These are phyloP conservation scores for Sprattus sprattus DNA, from an alignment of 2,113 vertebrate species.

Conservation along the genomic window DNA sequence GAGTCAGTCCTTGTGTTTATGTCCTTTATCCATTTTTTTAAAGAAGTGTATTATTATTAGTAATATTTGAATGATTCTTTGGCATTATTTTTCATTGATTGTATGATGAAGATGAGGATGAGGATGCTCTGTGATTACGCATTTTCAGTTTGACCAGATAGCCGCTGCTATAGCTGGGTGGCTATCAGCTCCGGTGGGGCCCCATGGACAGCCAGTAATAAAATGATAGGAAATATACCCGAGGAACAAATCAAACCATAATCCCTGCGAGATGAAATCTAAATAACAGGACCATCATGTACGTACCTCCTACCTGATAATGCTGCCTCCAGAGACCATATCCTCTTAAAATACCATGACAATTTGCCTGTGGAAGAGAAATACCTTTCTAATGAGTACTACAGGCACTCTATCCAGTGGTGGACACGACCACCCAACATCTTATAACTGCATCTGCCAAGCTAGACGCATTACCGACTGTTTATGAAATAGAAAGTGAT, in stretches of 20 bases:
- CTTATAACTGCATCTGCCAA: slow-evolving; percentile 49
- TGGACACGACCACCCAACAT: slow-evolving; percentile 16
- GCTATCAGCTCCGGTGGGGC: neutral
- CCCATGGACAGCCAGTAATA: neutral
- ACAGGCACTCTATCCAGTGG: slow-evolving; percentile 30
- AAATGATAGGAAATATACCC: neutral
- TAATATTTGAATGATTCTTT: neutral
- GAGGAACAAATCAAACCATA: slow-evolving; percentile 30
- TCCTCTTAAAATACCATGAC: slow-evolving; percentile 36
- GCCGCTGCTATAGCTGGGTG: neutral
- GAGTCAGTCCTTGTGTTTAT: neutral
- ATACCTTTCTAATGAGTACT: slow-evolving; percentile 35
- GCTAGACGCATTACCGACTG: slow-evolving; percentile 40
- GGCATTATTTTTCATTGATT: neutral
- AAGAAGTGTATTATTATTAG: neutral
- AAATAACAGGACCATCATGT: slow-evolving; percentile 45
- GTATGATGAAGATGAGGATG: neutral
- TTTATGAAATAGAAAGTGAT: slow-evolving; percentile 44
- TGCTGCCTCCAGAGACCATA: neutral
- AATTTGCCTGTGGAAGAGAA: slow-evolving; percentile 40
- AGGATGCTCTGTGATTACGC: neutral
- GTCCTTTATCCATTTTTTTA: neutral
- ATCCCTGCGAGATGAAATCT: slow-evolving; percentile 54
- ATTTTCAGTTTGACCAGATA: neutral
- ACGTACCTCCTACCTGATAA: neutral